Evolutionary conservation across 2,797 vertebrate species (phyloP).

Genomic region (Sardinella longiceps): DNA sequence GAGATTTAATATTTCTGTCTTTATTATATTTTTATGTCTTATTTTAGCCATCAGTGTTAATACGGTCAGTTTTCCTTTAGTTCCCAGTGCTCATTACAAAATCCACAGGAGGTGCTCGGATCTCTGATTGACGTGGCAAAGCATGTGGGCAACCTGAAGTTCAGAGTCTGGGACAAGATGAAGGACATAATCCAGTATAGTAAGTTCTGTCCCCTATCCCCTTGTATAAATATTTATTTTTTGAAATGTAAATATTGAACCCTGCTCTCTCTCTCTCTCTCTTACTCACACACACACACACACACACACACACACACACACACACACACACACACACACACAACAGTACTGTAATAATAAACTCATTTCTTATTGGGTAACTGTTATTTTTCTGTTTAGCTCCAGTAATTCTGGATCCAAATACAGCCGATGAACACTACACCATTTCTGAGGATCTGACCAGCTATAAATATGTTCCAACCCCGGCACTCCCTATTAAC

Average conservation of each 20-base stretch:
- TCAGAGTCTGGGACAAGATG: no score
- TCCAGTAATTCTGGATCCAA: constrained; percentile 48
- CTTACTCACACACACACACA: no score
- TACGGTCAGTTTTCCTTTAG: background rate
- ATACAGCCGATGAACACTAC: constrained; percentile 43
- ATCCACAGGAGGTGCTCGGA: background rate
- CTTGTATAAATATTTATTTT: no score
- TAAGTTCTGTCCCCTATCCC: no score
- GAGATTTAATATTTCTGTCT: background rate
- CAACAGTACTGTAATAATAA: background rate
- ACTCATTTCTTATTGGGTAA: no score
- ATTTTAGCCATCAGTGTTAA: background rate
- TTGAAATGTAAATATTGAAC: no score
- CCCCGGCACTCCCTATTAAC: constrained; percentile 31
- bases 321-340: background rate
- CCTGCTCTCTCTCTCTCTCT: no score
- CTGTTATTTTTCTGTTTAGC: constrained; percentile 2
- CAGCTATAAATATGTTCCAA: constrained; percentile 33
- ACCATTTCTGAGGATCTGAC: constrained; percentile 48
- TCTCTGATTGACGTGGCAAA: background rate
- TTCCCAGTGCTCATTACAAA: background rate
- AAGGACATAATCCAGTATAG: no score
- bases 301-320: no score
- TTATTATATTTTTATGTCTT: background rate
- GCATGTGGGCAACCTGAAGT: no score